These are phyloP conservation scores for Platycheirus rosarum DNA, from an alignment of 2,888 invertebrate genomes.

Conservation along the genomic window DNA sequence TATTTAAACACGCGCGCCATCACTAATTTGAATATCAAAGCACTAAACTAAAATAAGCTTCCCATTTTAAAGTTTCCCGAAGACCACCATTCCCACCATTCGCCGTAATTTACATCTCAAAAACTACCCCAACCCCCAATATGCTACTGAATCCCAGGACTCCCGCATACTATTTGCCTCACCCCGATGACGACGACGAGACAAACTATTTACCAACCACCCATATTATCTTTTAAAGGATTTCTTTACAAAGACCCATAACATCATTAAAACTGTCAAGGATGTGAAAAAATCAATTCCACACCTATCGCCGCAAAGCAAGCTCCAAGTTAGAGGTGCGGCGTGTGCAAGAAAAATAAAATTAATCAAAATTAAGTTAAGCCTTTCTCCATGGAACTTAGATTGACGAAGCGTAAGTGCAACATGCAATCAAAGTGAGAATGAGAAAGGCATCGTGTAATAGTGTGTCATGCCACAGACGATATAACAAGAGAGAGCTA, in stretches of 20 bases:
- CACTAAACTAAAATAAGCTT: conserved; percentile 37
- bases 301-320: too few relatives aligned
- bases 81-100: conserved; percentile 6
- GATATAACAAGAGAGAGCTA: conserved; percentile 25
- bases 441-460: conserved; percentile 44
- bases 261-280: conserved; percentile 49
- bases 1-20: conserved; percentile 32
- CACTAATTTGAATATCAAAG: conserved; percentile 60
- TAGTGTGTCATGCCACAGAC: conserved; percentile 52
- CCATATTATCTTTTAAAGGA: conserved; percentile 55
- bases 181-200: too few relatives aligned
- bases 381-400: conserved; percentile 61
- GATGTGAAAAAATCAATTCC: conserved; percentile 9
- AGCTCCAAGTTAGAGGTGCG: neutral
- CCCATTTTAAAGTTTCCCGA: conserved; percentile 55
- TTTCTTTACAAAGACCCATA: conserved; percentile 24
- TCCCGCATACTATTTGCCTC: conserved; percentile 34
- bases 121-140: neutral
- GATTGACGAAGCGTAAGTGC: conserved; percentile 61
- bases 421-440: conserved; percentile 58
- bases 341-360: conserved; percentile 55
- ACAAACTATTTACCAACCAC: conserved; percentile 58
- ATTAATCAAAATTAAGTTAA: conserved; percentile 74
- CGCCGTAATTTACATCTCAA: conserved; percentile 28
- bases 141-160: conserved; percentile 9